phyloP scores from a whole-genome alignment of 2,113 vertebrate genomes.

The Cebidichthys violaceus region DNA sequence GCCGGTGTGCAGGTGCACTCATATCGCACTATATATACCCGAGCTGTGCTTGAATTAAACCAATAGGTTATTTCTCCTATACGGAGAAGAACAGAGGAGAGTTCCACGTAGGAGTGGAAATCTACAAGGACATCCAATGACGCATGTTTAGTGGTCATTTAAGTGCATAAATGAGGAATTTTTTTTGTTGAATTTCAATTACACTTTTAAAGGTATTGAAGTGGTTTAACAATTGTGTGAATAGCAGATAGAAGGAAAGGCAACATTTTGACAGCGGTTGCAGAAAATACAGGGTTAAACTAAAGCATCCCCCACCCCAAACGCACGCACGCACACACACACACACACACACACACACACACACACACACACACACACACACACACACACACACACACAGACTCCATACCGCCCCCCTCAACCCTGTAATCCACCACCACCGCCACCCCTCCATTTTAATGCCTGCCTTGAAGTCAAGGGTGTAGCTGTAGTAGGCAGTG shows the following conservation, averaged over 20 bases:
- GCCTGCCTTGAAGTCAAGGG: conserved; percentile 78
- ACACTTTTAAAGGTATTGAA: conserved; percentile 1
- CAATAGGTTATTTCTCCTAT: neutral
- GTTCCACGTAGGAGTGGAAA: neutral
- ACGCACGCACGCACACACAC: conserved; percentile 28
- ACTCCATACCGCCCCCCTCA: conserved; percentile 49
- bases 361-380: conserved; percentile 20
- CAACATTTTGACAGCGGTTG: conserved; percentile 15
- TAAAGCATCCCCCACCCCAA: conserved; percentile 56
- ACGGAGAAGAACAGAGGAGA: conserved; percentile 15
- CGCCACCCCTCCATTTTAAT: conserved; percentile 78
- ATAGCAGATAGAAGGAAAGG: conserved; percentile 6
- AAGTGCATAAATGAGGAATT: neutral
- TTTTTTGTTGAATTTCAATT: neutral
- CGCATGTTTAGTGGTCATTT: conserved; percentile 25
- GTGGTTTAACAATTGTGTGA: neutral
- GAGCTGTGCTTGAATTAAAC: conserved; percentile 14
- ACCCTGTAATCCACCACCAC: conserved; percentile 67
- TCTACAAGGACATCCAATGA: conserved; percentile 29
- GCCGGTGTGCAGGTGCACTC: conserved; percentile 55
- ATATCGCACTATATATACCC: neutral
- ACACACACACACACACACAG: conserved; percentile 36
- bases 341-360: conserved; percentile 49
- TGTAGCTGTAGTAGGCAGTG: conserved; percentile 66
- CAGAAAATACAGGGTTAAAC: conserved; percentile 67